Conservation (phyloP, 53 echinoderm and acorn worm species). For the Luidia sarsii region DNA sequence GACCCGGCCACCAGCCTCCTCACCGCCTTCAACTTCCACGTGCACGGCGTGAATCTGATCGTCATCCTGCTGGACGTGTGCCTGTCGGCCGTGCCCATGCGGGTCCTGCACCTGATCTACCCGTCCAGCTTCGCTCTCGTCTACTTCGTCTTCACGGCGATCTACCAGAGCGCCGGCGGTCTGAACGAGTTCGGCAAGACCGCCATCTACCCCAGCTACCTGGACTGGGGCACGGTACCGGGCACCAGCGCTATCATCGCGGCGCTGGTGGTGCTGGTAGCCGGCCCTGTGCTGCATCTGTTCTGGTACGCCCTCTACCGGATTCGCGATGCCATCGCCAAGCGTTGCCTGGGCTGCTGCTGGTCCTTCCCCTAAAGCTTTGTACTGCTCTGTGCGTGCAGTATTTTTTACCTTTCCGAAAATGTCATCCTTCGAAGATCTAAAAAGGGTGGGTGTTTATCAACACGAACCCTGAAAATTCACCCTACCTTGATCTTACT, state of each 20-base stretch:
- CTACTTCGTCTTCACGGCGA: slow-evolving; percentile 76
- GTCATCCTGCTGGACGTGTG: slow-evolving; percentile 64
- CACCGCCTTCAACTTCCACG: slow-evolving; percentile 64
- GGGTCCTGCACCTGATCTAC: slow-evolving; percentile 80
- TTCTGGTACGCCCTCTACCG: slow-evolving; percentile 70
- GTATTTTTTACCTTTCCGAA: too few species aligned
- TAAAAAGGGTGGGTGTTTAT: too few species aligned
- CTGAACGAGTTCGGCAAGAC: slow-evolving; percentile 67
- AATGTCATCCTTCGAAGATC: too few species aligned
- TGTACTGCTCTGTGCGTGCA: too few species aligned
- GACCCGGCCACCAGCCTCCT: slow-evolving; percentile 32
- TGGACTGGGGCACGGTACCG: slow-evolving; percentile 70
- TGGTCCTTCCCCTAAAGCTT: too few species aligned
- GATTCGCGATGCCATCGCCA: slow-evolving; percentile 48
- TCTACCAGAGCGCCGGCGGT: slow-evolving; percentile 76
- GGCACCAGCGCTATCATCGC: slow-evolving; percentile 48
- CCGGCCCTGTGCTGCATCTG: slow-evolving; percentile 62
- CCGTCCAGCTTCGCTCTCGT: slow-evolving; percentile 36
- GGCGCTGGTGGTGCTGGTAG: slow-evolving; percentile 58
- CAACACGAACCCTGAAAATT: too few species aligned
- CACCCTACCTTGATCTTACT: too few species aligned
- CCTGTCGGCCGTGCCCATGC: slow-evolving; percentile 72
- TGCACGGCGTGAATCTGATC: slow-evolving; percentile 77
- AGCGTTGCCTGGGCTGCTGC: slow-evolving; percentile 53
- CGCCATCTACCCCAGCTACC: slow-evolving; percentile 55